A percentile compares a stretch with the other conserved stretches of the same genome.
Conservation (phyloP, 2,888 invertebrate genomes). For the Tetheella fluctuosa region DNA sequence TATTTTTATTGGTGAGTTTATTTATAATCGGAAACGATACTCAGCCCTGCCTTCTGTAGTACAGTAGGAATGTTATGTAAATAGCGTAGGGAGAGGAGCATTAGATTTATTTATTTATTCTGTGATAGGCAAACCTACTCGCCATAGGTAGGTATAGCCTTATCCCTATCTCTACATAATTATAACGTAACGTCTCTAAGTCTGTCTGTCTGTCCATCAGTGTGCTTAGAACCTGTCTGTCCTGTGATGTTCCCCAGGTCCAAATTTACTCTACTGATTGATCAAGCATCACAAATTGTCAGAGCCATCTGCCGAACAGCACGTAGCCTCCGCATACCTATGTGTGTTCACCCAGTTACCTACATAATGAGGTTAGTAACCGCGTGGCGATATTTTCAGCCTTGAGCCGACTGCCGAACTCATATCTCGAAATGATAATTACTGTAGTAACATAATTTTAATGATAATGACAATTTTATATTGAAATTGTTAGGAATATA, state of each 20-base stretch:
- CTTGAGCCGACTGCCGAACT: conserved; percentile 22
- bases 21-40: not conserved
- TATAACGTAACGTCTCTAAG: no score
- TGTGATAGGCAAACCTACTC: no score
- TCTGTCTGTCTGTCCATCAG: no score
- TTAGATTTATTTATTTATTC: no score
- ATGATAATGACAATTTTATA: not conserved
- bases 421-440: conserved; percentile 19
- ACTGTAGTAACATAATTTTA: conserved; percentile 5
- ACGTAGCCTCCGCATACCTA: not conserved
- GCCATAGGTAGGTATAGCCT: no score
- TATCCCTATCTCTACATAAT: no score
- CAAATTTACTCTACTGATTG: not conserved
- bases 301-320: not conserved
- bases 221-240: no score
- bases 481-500: not conserved
- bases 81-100: no score
- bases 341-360: conserved; percentile 27
- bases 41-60: not conserved
- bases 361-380: conserved; percentile 26
- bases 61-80: no score
- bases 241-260: no score
- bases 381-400: conserved; percentile 12
- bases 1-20: not conserved
- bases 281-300: not conserved